Evolutionary conservation across 2,113 vertebrate genomes (phyloP).

Genomic region (Reinhardtius hippoglossoides): DNA sequence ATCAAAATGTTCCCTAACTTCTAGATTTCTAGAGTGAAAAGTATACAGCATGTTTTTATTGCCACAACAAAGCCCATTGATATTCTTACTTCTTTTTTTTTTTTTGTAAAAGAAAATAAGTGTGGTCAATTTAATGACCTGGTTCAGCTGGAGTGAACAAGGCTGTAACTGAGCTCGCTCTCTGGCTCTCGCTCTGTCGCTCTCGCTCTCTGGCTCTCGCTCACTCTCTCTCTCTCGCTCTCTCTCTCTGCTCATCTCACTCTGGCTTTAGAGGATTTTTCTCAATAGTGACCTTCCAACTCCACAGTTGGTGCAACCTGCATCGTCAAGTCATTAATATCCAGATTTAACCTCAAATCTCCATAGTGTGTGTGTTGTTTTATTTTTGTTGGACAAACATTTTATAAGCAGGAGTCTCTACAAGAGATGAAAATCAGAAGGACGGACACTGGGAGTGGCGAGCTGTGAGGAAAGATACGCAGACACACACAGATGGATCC

Average conservation of each 20-base stretch:
- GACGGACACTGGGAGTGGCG: background rate
- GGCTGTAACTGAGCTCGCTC: background rate
- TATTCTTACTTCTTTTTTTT: background rate
- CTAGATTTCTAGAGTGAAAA: background rate
- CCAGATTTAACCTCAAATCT: background rate
- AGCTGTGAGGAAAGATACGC: slow-evolving; percentile 3
- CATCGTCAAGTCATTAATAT: slow-evolving; percentile 18
- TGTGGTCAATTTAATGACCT: background rate
- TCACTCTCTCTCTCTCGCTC: no score
- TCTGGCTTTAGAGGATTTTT: background rate
- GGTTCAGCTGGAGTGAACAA: background rate
- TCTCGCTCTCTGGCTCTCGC: no score
- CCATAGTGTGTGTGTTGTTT: background rate
- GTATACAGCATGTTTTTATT: background rate
- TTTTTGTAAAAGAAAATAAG: background rate
- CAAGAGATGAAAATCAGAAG: background rate
- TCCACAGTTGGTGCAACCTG: background rate
- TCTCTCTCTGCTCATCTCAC: no score
- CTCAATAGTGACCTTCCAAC: slow-evolving; percentile 24
- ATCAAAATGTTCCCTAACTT: background rate
- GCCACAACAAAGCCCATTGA: background rate
- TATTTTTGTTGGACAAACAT: background rate
- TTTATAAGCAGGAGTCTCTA: background rate
- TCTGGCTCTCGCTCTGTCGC: background rate
- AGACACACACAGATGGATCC: slow-evolving; percentile 4